Evolutionary conservation across 2,113 vertebrate genomes (phyloP).

Genomic region (Pteruthius melanotis): DNA sequence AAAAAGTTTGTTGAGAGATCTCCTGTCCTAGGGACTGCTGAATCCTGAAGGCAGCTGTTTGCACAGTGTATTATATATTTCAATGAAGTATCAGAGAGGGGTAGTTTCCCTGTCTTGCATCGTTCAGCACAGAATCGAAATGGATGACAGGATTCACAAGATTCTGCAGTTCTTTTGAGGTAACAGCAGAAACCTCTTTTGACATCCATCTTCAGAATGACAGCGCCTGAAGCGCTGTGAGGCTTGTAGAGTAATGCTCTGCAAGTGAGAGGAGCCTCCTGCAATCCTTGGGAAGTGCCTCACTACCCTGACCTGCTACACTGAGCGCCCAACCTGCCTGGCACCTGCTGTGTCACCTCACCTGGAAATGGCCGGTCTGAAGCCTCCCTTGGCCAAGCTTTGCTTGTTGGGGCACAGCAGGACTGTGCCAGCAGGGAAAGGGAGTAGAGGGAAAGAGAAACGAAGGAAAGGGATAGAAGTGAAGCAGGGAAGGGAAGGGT

Average conservation of each 20-base stretch:
- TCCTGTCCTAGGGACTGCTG: not conserved
- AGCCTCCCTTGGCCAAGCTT: rapidly evolving
- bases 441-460: not conserved
- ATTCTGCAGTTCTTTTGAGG: not conserved
- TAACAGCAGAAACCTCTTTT: not conserved
- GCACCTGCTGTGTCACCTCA: rapidly evolving
- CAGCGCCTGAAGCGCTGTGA: not conserved
- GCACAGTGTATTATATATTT: not conserved
- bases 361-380: not conserved
- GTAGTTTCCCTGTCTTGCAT: not conserved
- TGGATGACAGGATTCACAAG: not conserved
- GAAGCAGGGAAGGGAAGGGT: rapidly evolving
- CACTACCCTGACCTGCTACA: not conserved
- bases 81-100: not conserved
- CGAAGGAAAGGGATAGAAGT: not conserved
- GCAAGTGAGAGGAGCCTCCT: not conserved
- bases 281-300: rapidly evolving
- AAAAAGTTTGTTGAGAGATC: not conserved
- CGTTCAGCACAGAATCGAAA: not conserved
- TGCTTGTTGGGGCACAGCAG: no score
- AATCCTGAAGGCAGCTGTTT: not conserved
- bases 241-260: not conserved
- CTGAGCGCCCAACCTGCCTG: rapidly evolving
- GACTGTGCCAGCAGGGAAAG: rapidly evolving
- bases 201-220: not conserved